Evolutionary conservation across 2,888 invertebrate species (phyloP).

Genomic region (Parnassius orleans): DNA sequence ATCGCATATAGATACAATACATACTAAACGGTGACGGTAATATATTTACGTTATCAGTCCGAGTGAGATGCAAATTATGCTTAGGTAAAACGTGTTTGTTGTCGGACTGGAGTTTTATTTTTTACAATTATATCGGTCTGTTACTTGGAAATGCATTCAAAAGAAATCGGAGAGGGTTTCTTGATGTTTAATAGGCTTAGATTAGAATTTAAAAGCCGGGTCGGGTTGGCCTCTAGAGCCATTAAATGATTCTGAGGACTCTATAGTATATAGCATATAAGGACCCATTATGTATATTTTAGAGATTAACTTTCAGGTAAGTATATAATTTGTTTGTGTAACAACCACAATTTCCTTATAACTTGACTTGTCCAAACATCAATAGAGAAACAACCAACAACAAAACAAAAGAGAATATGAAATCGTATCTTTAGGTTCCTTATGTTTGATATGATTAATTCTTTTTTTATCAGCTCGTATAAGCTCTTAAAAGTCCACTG

Average conservation of each 20-base stretch:
- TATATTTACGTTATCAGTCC: conserved; percentile 30
- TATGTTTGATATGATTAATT: no score
- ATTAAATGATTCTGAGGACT: conserved; percentile 67
- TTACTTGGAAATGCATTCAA: conserved; percentile 80
- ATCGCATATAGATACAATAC: conserved; percentile 12
- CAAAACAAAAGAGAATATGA: no score
- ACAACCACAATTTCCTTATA: no score
- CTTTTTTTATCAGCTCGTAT: no score
- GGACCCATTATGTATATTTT: conserved; percentile 11
- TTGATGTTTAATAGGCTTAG: conserved; percentile 77
- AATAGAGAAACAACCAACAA: no score
- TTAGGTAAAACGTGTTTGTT: conserved; percentile 79
- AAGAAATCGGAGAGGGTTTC: conserved; percentile 70
- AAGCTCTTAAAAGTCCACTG: no score
- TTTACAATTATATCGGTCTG: conserved; percentile 78
- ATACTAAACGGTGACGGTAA: conserved; percentile 23
- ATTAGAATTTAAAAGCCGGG: conserved; percentile 77
- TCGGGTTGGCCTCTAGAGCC: conserved; percentile 52
- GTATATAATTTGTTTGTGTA: not conserved
- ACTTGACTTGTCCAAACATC: no score
- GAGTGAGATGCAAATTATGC: conserved; percentile 72
- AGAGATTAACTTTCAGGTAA: not conserved
- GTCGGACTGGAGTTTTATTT: conserved; percentile 75
- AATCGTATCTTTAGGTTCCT: no score
- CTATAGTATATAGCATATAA: conserved; percentile 23